Evolutionary conservation across 2,888 invertebrate genomes (phyloP), one percentile per base, ranked within the genome.

Genomic region (Orgyia antiqua): DNA sequence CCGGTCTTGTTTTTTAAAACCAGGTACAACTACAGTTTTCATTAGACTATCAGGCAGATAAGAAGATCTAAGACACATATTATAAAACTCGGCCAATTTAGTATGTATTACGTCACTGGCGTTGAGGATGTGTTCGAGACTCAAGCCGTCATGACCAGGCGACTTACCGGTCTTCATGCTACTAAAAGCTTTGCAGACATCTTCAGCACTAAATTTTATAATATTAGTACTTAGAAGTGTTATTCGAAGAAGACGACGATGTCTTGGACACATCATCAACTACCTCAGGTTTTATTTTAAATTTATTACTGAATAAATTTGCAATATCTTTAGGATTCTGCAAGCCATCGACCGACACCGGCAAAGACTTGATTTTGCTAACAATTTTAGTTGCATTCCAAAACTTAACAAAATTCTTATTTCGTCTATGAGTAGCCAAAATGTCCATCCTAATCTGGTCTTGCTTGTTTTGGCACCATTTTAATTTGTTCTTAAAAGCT

Each of bases 1-100:
- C 36, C 29, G 1, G 36, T 31, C 7, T 29, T 36, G 10, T 36
- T 32, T 24, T 36, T 36, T 18, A 29, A 15, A 2, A 36, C n/a
- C 9, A 3, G 26, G 29, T 3, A 32, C 29, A 1, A 36, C 31
- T 9, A 36, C 12, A 2, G 31, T 29, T 7, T 17, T 13, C 29
- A 29, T 32, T 2, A 36, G 17, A 3, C 7, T 10, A 7, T 20
- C 23, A 3, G 32, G 36, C 2, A 29, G n/a, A 19, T 36, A 36
- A 0, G 24, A 25, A 11, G 30, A 33, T 15, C 30, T 20, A 0
- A 31, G 8, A 24, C 33, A 33, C 10, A 30, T 10, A 17, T 12
- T 32, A 19, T 18, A 32, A 13, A 36, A 18, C 13, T 27, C 4
- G 2, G 23, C 17, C 10, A 35, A 15, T 15, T 15, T 15, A 1